Evolutionary conservation across 2,888 invertebrate species (phyloP), one percentile per base, ranked within the genome.

Genomic region (Machimus atricapillus): DNA sequence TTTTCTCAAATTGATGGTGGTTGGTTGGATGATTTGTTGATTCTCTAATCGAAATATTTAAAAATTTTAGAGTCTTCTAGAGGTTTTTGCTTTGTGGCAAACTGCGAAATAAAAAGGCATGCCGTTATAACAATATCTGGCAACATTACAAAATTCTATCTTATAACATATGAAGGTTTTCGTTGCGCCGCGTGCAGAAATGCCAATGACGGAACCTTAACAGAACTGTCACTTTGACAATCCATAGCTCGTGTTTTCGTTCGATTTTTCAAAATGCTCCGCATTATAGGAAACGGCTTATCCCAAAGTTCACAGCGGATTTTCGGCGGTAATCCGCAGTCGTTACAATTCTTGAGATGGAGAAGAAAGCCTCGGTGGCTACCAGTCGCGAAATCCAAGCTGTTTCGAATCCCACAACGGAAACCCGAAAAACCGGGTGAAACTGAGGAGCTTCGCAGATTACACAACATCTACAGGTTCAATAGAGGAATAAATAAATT

Each of bases 331-430:
- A 74, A 73, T 46, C 43, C 85, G 40, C 77, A 85, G 85, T 43
- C 73, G 12, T 88, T 31, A 87, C 88, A 87, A 87, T 92, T 85
- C 92, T 95, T 8, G 92, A 40, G 95, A 89, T 95, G 94, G 94
- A 92, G 93, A 87, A 94, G 96, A 89, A 97, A 97, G 92, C 97
- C 97, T 0, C 93, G 95, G 88, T 97, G 97, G 96, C 87, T 97
- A 78, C 96, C 96, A 2, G 94, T 94, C 16, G 97, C 97, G 0
- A 97, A 96, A 93, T 95, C 94, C 89, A 97, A 97, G 93, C 89
- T 96, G 79, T 97, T 94, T 92, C 94, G 95, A 89, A 94, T 97
- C 88, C 95, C 96, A 0, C 93, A 93, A 89, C 94, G 94, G 74
- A 94, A 94, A 27, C 92, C 91, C 87, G 91, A 95, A 79, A 93